Base-by-base conservation (phyloP, 2,888 invertebrate genomes). In the Esperia sulphurella region DNA sequence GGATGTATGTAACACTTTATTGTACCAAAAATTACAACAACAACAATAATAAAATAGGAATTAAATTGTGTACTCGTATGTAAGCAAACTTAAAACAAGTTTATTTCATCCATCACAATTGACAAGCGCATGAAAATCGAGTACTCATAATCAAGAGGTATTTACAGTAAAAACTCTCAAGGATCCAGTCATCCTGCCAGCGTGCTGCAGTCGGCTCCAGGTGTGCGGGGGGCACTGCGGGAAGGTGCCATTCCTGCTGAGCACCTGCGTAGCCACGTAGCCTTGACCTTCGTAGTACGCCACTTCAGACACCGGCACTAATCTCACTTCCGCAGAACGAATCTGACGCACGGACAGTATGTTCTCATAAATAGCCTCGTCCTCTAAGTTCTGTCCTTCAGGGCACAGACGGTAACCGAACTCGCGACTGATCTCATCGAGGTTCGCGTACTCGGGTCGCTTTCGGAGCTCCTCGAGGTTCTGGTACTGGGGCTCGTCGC, bases 291-390 rank as follows among this genome's bases (percentile, higher is more conserved):
- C 87, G 63, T 87, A 88, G 71, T 79, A 89, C 56, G 89, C 85
- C 68, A 90, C 89, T 66, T 90, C 90, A 33, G 86, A 85, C 64
- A 88, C 83, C 57, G 90, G 87, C 80, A 90, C 89, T 73, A 90
- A 73, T 61, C 90, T 81, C 77, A 90, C 87, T 82, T 89, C 90
- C 71, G 90, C 86, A 59, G 89, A 86, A 58, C 89, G 82, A 52
- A 87, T 83, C 65, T 83, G 83, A 59, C 90, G 85, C 80, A 86
- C 88, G 58, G 90, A 87, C 56, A 88, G 64, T 68, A 90, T 86
- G 61, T 90, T 90, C 63, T 90, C 89, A 58, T 90, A 90, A 46
- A 89, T 90, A 40, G 89, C 90, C 57, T 90, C 90, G 53, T 90
- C 90, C 58, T 90, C 90, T 51, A 90, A 65, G 59, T 90, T 90